Conservation (phyloP, 2,797 vertebrate species). For the Microctenopoma stevenorrisi region DNA sequence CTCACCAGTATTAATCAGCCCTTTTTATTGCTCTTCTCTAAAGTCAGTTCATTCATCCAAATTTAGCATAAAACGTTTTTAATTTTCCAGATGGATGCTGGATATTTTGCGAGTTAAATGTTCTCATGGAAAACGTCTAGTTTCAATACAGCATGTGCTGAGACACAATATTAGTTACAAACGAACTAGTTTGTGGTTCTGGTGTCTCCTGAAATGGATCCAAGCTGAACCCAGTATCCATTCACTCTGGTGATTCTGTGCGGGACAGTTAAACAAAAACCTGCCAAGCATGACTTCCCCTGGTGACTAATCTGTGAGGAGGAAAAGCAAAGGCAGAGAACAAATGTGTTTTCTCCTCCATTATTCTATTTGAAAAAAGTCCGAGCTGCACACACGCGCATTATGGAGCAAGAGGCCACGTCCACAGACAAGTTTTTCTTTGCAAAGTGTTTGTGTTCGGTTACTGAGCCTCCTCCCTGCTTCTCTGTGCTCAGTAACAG, state of each 20-base stretch:
- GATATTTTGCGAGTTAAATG: too few species aligned
- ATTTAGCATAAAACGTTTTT: background rate
- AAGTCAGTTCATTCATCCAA: background rate
- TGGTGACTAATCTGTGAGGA: constrained; percentile 6
- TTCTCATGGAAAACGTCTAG: too few species aligned
- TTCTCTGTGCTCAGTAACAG: background rate
- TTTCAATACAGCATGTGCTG: background rate
- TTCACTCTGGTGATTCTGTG: background rate
- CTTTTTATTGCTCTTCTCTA: background rate
- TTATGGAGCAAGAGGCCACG: background rate
- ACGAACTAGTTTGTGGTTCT: too few species aligned
- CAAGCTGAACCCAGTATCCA: background rate
- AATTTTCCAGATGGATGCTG: too few species aligned
- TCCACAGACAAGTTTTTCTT: background rate
- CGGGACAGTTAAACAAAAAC: background rate
- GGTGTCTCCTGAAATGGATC: background rate
- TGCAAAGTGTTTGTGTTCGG: constrained; percentile 19
- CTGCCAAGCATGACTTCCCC: background rate
- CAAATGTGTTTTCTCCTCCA: background rate
- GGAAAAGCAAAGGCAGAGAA: background rate
- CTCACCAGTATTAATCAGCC: too few species aligned
- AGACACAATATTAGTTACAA: background rate
- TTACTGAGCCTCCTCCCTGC: background rate
- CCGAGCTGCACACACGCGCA: background rate
- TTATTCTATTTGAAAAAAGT: background rate